A percentile compares a stretch with the other conserved stretches of the same genome.
These are phyloP conservation scores for Lathamus discolor DNA, from an alignment of 2,113 vertebrate genomes.

Conservation along the genomic window DNA sequence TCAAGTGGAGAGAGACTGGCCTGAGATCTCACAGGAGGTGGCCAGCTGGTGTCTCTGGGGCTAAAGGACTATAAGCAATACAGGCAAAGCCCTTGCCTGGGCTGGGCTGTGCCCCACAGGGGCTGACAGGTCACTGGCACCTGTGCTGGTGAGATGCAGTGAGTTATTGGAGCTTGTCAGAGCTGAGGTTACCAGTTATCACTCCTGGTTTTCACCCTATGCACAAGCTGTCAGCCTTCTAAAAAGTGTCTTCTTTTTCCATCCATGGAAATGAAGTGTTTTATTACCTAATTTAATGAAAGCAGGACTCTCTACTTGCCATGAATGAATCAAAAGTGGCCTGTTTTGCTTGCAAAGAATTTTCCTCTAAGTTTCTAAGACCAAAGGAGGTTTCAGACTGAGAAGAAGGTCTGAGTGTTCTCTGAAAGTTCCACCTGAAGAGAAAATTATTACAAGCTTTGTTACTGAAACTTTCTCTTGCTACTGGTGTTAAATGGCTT, in stretches of 20 bases:
- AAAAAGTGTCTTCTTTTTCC: not conserved
- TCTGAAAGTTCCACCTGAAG: not conserved
- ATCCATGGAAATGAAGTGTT: not conserved
- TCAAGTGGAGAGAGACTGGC: not conserved
- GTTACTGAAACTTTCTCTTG: not conserved
- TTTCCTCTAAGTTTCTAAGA: not conserved
- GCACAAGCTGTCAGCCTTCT: not conserved
- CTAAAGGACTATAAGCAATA: not conserved
- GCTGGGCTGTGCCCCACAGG: not conserved
- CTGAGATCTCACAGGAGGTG: too few relatives aligned
- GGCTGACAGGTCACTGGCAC: not conserved
- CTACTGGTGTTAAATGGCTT: not conserved
- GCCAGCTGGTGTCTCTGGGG: not conserved
- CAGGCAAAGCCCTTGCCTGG: accelerated
- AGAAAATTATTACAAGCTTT: not conserved
- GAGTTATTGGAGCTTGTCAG: not conserved
- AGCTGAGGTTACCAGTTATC: not conserved
- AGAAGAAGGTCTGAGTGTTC: not conserved
- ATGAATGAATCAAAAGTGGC: not conserved
- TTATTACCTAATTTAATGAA: not conserved
- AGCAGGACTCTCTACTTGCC: not conserved
- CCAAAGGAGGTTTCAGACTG: not conserved
- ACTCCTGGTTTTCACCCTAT: not conserved
- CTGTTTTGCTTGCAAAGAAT: not conserved
- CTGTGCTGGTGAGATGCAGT: not conserved